Conservation (phyloP, 2,797 vertebrate species). For the Menidia menidia region DNA sequence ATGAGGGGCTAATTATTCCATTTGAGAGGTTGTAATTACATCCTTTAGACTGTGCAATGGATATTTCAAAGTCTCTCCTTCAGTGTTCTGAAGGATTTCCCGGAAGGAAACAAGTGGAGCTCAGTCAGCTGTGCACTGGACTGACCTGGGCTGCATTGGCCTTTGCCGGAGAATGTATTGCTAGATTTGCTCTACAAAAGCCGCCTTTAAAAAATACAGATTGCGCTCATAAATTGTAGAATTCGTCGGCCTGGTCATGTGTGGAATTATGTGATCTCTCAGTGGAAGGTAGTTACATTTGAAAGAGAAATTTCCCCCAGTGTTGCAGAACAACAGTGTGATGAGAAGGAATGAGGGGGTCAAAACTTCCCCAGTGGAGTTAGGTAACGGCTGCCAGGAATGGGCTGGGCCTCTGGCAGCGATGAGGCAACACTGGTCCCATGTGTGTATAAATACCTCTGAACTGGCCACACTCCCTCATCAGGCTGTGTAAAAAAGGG, state of each 20-base stretch:
- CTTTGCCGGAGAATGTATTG: conserved; percentile 55
- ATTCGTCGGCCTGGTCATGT: conserved; percentile 40
- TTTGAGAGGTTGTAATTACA: conserved; percentile 79
- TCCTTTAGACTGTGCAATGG: conserved; percentile 69
- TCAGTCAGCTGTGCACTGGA: conserved; percentile 42
- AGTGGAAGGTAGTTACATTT: conserved; percentile 50
- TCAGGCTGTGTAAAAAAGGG: conserved; percentile 45
- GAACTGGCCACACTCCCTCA: conserved; percentile 15
- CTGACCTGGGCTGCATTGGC: conserved; percentile 49
- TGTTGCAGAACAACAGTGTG: conserved; percentile 31
- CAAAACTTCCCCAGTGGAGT: conserved; percentile 66
- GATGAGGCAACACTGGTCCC: conserved; percentile 70
- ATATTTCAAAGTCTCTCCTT: conserved; percentile 65
- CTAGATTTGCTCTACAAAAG: conserved; percentile 26
- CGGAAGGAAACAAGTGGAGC: conserved; percentile 48
- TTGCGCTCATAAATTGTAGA: conserved; percentile 27
- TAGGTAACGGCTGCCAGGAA: conserved; percentile 76
- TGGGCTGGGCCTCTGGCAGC: conserved; percentile 44
- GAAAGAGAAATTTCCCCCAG: conserved; percentile 40
- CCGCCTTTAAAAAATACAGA: conserved; percentile 30
- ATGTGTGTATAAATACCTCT: conserved; percentile 72
- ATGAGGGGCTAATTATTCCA: conserved; percentile 75
- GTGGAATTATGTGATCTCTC: conserved; percentile 51
- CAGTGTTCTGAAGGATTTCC: conserved; percentile 62
- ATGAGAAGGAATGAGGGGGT: conserved; percentile 48